These are phyloP conservation scores for Yponomeuta evonymella DNA, from an alignment of 2,888 invertebrate species.

Conservation along the genomic window DNA sequence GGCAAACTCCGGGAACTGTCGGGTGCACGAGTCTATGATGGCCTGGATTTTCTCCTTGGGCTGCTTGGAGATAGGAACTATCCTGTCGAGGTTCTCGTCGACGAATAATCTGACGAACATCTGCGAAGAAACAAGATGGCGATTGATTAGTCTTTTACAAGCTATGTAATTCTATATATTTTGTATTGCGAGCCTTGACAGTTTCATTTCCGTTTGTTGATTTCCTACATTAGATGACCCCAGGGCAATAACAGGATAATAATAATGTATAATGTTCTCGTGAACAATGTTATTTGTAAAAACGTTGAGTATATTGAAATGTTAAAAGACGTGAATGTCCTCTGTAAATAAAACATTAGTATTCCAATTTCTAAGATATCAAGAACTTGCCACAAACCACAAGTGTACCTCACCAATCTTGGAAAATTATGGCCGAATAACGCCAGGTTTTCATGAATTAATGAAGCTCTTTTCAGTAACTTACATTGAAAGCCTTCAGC, in stretches of 20 bases:
- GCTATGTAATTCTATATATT: not conserved
- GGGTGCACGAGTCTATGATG: conserved; percentile 96
- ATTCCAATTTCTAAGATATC: too few relatives aligned
- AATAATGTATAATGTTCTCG: too few relatives aligned
- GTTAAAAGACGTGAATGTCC: too few relatives aligned
- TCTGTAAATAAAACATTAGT: too few relatives aligned
- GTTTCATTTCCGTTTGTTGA: too few relatives aligned
- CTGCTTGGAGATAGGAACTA: conserved; percentile 97
- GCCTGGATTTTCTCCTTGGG: conserved; percentile 99
- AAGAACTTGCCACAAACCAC: too few relatives aligned
- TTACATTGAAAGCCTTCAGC: conserved; percentile 96
- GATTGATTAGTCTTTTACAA: not conserved
- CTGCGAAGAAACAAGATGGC: conserved; percentile 68
- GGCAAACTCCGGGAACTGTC: conserved; percentile 97
- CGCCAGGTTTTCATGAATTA: not conserved
- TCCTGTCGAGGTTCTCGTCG: conserved; percentile 96
- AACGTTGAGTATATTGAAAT: too few relatives aligned
- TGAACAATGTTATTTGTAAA: too few relatives aligned
- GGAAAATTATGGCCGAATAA: not conserved
- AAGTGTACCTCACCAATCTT: too few relatives aligned
- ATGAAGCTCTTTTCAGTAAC: conserved; percentile 34
- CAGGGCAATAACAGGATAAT: too few relatives aligned
- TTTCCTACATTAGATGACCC: too few relatives aligned
- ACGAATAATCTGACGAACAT: conserved; percentile 98
- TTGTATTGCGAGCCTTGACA: too few relatives aligned